Evolutionary conservation across 2,888 invertebrate species (phyloP).

Genomic region (Pseudanteris insignis): DNA sequence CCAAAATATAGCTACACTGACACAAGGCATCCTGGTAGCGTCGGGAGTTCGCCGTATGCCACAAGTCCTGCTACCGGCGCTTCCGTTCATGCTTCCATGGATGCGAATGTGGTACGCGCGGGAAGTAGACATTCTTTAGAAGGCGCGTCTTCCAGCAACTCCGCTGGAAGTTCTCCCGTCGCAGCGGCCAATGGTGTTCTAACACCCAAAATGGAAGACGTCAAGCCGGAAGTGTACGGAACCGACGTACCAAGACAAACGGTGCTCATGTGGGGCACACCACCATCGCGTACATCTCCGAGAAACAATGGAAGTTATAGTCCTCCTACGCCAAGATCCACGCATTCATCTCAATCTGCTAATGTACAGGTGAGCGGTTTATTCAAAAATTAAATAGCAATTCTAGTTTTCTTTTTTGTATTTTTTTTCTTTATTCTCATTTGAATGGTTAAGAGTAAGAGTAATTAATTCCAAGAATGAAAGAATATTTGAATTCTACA

Average conservation of each 20-base stretch:
- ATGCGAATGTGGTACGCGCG: slow-evolving; percentile 55
- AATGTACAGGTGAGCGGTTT: slow-evolving; percentile 52
- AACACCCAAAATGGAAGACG: slow-evolving; percentile 73
- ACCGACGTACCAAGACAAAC: slow-evolving; percentile 81
- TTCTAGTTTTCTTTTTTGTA: no score
- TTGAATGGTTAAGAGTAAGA: no score
- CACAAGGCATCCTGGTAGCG: slow-evolving; percentile 58
- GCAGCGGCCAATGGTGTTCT: slow-evolving; percentile 69
- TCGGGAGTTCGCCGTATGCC: slow-evolving; percentile 59
- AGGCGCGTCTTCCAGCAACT: slow-evolving; percentile 71
- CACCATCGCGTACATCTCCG: slow-evolving; percentile 61
- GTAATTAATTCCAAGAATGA: no score
- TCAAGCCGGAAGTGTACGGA: slow-evolving; percentile 68
- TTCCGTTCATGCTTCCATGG: slow-evolving; percentile 47
- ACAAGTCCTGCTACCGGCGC: slow-evolving; percentile 56
- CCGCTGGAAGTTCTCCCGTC: slow-evolving; percentile 74
- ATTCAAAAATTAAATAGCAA: no score
- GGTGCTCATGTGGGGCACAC: slow-evolving; percentile 89
- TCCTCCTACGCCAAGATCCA: slow-evolving; percentile 61
- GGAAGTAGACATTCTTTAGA: slow-evolving; percentile 63
- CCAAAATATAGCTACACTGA: slow-evolving; percentile 67
- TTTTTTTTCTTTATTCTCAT: no score
- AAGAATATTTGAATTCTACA: slow-evolving; percentile 1
- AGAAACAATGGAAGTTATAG: slow-evolving; percentile 64
- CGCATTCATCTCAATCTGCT: slow-evolving; percentile 58